Evolutionary conservation across 2,797 vertebrate genomes (phyloP).

Genomic region (Bryconaethiops microstoma): DNA sequence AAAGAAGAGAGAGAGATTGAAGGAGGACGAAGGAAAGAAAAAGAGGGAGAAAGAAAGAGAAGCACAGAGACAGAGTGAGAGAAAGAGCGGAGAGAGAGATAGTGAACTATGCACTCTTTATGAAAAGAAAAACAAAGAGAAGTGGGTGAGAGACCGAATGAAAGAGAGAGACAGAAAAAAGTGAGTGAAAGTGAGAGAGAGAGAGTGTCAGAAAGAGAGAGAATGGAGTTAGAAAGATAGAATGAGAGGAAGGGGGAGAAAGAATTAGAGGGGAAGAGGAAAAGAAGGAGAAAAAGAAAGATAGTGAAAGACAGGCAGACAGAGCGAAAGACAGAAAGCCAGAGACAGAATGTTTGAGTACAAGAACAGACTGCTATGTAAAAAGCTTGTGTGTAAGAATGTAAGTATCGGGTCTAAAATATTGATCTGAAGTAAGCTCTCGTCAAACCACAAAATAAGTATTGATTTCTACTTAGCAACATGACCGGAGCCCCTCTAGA

Average conservation of each 20-base stretch:
- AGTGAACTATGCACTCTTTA: neutral
- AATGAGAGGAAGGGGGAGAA: too few relatives aligned
- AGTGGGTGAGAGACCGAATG: too few relatives aligned
- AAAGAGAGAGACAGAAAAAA: neutral
- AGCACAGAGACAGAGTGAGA: neutral
- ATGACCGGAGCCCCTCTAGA: constrained; percentile 39
- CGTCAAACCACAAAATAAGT: neutral
- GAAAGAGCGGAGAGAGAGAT: neutral
- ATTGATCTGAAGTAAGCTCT: neutral
- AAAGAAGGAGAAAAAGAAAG: too few relatives aligned
- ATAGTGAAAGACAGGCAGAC: too few relatives aligned
- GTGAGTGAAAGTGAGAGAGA: neutral
- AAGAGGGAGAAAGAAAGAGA: neutral
- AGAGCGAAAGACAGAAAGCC: too few relatives aligned
- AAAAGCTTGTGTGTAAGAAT: neutral
- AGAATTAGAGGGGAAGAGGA: too few relatives aligned
- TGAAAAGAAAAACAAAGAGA: neutral
- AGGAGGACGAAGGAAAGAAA: too few relatives aligned
- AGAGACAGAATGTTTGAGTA: neutral
- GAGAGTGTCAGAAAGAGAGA: neutral
- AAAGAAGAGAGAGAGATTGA: too few relatives aligned
- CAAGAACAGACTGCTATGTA: neutral
- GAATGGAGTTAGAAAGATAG: too few relatives aligned
- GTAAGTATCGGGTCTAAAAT: neutral
- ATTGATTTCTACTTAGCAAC: constrained; percentile 27